Evolutionary conservation across 2,888 invertebrate genomes (phyloP).

Genomic region (Zaprionus obscuricornis): DNA sequence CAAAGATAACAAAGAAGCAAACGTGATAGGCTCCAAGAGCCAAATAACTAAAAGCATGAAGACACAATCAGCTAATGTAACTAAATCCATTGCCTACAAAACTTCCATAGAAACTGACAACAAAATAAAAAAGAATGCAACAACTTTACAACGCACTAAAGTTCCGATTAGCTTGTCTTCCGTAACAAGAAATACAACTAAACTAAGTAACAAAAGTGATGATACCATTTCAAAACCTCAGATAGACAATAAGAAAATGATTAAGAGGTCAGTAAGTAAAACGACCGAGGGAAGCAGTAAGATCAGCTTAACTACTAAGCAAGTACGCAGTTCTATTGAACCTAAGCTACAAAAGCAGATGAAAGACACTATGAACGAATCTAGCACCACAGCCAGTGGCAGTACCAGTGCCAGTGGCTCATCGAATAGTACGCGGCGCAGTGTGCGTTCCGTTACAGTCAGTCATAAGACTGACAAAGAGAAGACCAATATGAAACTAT

Average conservation of each 20-base stretch:
- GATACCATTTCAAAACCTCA: conserved; percentile 63
- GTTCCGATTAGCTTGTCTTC: conserved; percentile 70
- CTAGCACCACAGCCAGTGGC: conserved; percentile 66
- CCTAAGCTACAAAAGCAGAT: conserved; percentile 75
- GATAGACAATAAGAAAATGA: conserved; percentile 65
- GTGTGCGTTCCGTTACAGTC: conserved; percentile 61
- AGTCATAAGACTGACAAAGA: conserved; percentile 77
- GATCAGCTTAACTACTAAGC: conserved; percentile 16
- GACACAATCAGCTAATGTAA: conserved; percentile 70
- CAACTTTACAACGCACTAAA: conserved; percentile 62
- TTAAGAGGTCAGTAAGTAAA: conserved; percentile 43
- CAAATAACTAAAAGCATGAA: conserved; percentile 72
- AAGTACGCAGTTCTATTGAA: conserved; percentile 45
- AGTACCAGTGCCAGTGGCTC: conserved; percentile 77
- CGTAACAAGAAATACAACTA: conserved; percentile 55
- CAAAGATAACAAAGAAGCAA: conserved; percentile 65
- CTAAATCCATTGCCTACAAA: conserved; percentile 69
- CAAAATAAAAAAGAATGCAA: conserved; percentile 55
- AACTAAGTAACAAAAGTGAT: conserved; percentile 60
- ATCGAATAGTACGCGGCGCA: conserved; percentile 69
- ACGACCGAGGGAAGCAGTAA: conserved; percentile 30
- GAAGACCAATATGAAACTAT: conserved; percentile 64
- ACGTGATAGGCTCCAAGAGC: conserved; percentile 76
- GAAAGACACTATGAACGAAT: conserved; percentile 73
- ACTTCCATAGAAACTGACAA: conserved; percentile 74